Base-by-base conservation (phyloP, 2,113 vertebrate genomes). In the Nothoprocta perdicaria region DNA sequence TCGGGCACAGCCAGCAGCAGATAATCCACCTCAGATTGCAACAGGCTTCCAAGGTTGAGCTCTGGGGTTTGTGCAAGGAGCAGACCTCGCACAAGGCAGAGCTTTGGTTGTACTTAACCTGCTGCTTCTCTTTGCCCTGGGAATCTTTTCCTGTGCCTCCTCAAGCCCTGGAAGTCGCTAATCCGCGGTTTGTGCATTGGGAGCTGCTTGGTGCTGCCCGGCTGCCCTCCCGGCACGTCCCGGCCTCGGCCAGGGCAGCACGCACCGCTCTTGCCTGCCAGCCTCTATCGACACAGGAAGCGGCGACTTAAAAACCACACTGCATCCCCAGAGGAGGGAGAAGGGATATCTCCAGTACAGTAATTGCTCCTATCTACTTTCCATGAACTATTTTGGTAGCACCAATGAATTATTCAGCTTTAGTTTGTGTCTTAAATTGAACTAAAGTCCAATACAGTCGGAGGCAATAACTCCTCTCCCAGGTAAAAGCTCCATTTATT, bases 351-450 rank as follows among this genome's bases (percentile, higher is more conserved):
- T 82, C 29, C 76, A 68, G 41, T 55, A 77, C 11, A 52, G 43
- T n/a, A 1, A 0, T 52, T 78, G 81, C 46, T 85, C 76, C 41
- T 80, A 1, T 24, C 55, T 74, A n/a, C 0, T 1, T 10, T 13
- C 55, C 27, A 31, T 46, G 68, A 77, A 50, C 31, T 18, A 83
- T 45, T 43, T 52, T 90, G 73, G 80, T 80, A 89, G 80, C 35
- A 62, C n/a, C 57, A 46, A 84, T 92, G 53, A 90, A 90, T 92
- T 84, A 89, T 91, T 92, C 84, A 89, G 35, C 48, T 85, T 38
- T 33, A 26, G 58, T 88, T 93, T 89, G 43, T 73, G 75, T 77
- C 91, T 90, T 80, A 80, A 81, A 58, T 29, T 10, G 60, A 89
- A 38, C 2, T 6, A 80, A 67, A 73, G 68, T 10, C 41, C 82